These are phyloP conservation scores for Agonopterix heracliana DNA, from an alignment of 2,888 invertebrate species.

Conservation along the genomic window DNA sequence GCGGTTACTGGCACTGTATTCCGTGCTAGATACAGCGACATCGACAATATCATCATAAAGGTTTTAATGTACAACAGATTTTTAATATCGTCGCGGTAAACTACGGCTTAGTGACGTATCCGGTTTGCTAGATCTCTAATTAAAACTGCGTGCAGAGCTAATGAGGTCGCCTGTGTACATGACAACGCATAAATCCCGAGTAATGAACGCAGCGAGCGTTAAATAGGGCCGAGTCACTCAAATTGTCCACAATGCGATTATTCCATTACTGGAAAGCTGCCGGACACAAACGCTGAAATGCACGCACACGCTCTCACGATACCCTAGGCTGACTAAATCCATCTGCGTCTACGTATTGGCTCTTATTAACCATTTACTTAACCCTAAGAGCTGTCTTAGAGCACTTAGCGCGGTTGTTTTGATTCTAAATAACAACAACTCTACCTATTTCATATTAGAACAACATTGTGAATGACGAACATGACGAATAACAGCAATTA, in stretches of 20 bases:
- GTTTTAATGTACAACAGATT: constrained; percentile 2
- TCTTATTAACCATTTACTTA: too few species aligned
- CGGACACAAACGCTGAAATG: constrained; percentile 32
- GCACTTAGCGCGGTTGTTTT: too few species aligned
- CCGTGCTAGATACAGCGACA: not conserved
- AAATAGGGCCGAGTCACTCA: constrained; percentile 65
- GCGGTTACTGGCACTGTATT: constrained; percentile 14
- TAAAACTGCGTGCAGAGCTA: constrained; percentile 60
- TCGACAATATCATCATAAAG: not conserved
- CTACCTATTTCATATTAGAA: not conserved
- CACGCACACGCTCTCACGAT: constrained; percentile 7
- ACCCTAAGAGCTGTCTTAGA: too few species aligned
- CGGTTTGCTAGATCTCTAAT: constrained; percentile 50
- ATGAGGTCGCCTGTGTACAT: constrained; percentile 61
- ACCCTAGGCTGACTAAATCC: not conserved
- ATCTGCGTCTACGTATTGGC: not conserved
- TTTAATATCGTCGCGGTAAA: constrained; percentile 19
- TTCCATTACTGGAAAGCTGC: constrained; percentile 56
- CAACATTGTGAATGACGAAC: constrained; percentile 1
- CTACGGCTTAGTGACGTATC: constrained; percentile 28
- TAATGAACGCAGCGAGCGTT: constrained; percentile 67
- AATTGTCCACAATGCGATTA: constrained; percentile 71
- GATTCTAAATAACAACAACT: too few species aligned
- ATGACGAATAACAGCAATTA: constrained; percentile 18
- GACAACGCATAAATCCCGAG: constrained; percentile 67